A percentile compares a stretch with the other conserved stretches of the same genome.
These are phyloP conservation scores for Aphidoletes aphidimyza DNA, from an alignment of 2,888 invertebrate species.

Conservation along the genomic window DNA sequence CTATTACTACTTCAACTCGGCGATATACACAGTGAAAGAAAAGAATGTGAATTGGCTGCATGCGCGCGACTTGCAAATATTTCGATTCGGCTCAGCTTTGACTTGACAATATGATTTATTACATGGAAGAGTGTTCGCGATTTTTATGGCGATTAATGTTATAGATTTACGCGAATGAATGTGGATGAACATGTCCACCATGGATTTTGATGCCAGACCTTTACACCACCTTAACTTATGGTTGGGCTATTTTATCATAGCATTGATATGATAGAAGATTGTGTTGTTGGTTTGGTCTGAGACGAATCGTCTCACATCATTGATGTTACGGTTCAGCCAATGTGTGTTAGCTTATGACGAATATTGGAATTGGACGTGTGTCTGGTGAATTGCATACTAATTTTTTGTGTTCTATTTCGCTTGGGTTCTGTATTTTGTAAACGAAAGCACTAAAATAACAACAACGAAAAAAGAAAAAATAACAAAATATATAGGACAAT, in stretches of 20 bases:
- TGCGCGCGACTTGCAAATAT: too few species aligned
- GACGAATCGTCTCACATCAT: background rate
- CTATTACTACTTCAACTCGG: background rate
- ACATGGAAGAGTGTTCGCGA: background rate
- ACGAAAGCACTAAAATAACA: too few species aligned
- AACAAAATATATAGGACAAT: background rate
- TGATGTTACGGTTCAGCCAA: too few species aligned
- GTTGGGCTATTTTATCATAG: background rate
- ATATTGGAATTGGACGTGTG: constrained; percentile 1
- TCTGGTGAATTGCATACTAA: background rate
- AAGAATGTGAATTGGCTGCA: background rate
- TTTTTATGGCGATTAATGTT: constrained; percentile 10
- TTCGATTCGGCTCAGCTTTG: background rate
- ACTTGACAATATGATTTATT: constrained; percentile 24
- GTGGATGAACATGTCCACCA: background rate
- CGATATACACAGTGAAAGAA: background rate
- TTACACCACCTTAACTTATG: too few species aligned
- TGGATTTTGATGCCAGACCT: too few species aligned
- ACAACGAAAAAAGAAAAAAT: too few species aligned
- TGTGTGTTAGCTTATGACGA: background rate
- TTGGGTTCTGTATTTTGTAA: too few species aligned
- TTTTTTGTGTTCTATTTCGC: too few species aligned
- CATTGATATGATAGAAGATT: constrained; percentile 4
- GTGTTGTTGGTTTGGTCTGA: background rate
- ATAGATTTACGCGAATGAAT: background rate